Base-by-base conservation (phyloP, 1,140 invertebrate genomes). In the Varroa destructor region DNA sequence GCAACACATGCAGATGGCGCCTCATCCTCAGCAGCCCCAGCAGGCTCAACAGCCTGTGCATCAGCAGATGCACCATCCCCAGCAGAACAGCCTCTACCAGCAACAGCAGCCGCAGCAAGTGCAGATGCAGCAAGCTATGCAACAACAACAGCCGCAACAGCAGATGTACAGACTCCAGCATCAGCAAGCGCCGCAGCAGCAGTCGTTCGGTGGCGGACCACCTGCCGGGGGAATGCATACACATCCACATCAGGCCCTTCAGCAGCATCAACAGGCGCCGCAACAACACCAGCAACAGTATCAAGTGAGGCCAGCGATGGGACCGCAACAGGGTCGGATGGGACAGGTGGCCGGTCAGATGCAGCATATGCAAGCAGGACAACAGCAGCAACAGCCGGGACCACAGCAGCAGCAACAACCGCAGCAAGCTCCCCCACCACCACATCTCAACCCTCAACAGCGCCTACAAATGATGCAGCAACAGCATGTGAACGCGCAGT, bases 131-230 rank as follows among this genome's bases (percentile, higher is more conserved):
- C 61, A 67, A 67, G 40, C 61, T 67, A 67, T 67, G 61, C 61
- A 51, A 51, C 46, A 51, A 51, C 46, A 51, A 8, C 46, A 51
- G 8, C 46, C 3, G 46, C 46, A 3, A 3, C 46, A 67, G 61
- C 61, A 67, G 61, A 67, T 67, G 61, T 67, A 67, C 61, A 67
- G 61, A 67, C 14, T 67, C 46, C 61, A 67, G 61, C 61, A 67
- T 67, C 61, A 67, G 46, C 61, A 67, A 46, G 8, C 46, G 46
- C 46, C 46, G 46, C 61, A 67, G 61, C 61, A 67, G 61, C 61
- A n/a, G 37, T 46, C 14, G 37, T 46, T 43, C 5, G 40, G 40
- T 46, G 36, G 61, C 36, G 46, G 46, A 14, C 40, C 46, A 36
- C 61, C 61, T 37, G 61, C 61, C 14, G 61, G 61, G 14, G 61